phyloP scores from a whole-genome alignment of 2,113 vertebrate species.

The Erythrolamprus reginae region DNA sequence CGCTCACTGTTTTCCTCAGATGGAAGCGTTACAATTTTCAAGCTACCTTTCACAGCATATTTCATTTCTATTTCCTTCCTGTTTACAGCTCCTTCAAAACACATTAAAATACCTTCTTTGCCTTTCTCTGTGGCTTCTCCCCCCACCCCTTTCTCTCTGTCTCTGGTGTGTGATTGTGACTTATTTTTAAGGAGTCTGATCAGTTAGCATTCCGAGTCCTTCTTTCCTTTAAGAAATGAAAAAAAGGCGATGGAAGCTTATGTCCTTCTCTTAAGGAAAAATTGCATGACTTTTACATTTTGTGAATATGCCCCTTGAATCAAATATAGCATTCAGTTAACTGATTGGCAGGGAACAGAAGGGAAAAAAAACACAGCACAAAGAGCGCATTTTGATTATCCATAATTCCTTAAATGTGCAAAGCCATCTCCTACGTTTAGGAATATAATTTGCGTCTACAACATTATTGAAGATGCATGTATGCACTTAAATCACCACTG shows the following conservation, averaged over 20 bases:
- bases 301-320: slow-evolving; percentile 33
- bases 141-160: slow-evolving; percentile 10
- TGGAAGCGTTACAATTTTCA: neutral
- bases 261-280: neutral
- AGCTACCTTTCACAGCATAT: slow-evolving; percentile 1
- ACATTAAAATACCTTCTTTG: slow-evolving; percentile 30
- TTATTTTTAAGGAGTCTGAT: slow-evolving; percentile 34
- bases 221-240: slow-evolving; percentile 33
- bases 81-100: slow-evolving; percentile 33
- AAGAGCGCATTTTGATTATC: slow-evolving; percentile 42
- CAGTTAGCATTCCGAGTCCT: neutral
- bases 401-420: slow-evolving; percentile 18
- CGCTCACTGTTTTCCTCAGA: neutral
- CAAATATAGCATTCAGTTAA: slow-evolving; percentile 34
- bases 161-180: slow-evolving; percentile 24
- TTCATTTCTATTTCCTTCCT: slow-evolving; percentile 26
- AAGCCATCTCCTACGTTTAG: slow-evolving; percentile 30
- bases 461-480: slow-evolving; percentile 9
- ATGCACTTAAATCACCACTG: neutral
- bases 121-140: neutral
- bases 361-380: slow-evolving; percentile 28
- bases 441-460: neutral
- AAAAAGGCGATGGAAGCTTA: slow-evolving; percentile 38
- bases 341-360: slow-evolving; percentile 36
- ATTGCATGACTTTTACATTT: slow-evolving; percentile 40